Conservation (phyloP, 2,797 vertebrate species). For the Amblyopsis hoosieri region DNA sequence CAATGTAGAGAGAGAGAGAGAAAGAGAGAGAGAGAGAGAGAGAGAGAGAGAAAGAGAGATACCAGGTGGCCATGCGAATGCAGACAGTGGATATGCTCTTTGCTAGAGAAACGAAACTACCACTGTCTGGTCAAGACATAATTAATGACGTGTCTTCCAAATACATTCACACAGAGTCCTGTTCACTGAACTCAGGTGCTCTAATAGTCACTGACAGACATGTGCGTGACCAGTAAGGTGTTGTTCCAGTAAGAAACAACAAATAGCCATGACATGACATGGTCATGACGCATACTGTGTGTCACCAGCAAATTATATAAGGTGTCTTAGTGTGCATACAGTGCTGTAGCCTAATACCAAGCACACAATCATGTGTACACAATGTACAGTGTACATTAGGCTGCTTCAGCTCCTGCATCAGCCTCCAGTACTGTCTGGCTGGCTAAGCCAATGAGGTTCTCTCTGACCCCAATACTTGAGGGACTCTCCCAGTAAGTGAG, state of each 20-base stretch:
- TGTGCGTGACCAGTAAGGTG: no score
- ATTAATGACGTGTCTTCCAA: neutral
- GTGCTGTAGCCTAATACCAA: no score
- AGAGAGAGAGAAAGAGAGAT: constrained; percentile 8
- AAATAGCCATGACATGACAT: no score
- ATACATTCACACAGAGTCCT: neutral
- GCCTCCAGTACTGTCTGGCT: constrained; percentile 3
- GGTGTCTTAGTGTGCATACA: no score
- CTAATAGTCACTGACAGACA: no score
- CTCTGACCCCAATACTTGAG: constrained; percentile 25
- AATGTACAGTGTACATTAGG: neutral
- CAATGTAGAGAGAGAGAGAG: constrained; percentile 10
- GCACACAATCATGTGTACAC: no score
- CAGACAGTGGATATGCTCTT: constrained; percentile 8
- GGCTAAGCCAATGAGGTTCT: constrained; percentile 24
- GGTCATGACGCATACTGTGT: no score
- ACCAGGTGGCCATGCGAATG: constrained; percentile 1
- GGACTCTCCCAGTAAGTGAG: constrained; percentile 18
- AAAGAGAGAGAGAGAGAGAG: constrained; percentile 19
- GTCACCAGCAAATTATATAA: no score
- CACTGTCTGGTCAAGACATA: constrained; percentile 12
- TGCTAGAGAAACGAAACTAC: neutral
- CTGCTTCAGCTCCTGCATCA: neutral
- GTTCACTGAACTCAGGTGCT: no score
- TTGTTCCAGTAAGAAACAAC: no score